Base-by-base conservation (phyloP, 1,140 invertebrate genomes). In the Pantala flavescens region DNA sequence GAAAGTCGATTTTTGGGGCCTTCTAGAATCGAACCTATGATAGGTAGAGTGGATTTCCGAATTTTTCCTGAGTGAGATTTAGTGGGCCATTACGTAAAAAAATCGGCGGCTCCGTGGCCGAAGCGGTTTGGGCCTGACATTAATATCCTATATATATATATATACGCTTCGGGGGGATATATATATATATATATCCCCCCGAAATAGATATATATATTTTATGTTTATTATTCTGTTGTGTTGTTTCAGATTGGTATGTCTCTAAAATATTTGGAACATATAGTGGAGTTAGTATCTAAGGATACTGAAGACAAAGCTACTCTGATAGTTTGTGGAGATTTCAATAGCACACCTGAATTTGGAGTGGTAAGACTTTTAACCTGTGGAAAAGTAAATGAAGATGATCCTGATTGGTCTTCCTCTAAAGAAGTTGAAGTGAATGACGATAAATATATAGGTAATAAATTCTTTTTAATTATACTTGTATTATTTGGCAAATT, bases 331-430 rank as follows among this genome's bases (percentile, higher is more conserved):
- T 92, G 91, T 83, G 94, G 94, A 0, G 94, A 96, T 81, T 94
- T 95, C 77, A 96, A 96, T 78, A 94, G 91, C 82, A 86, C 87
- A 16, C 93, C 93, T n/a, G 88, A 90, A 73, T 91, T 88, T 82
- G 91, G 90, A 0, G 88, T 94, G 76, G 93, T 90, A 83, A 84
- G 90, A 79, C 82, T 95, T 70, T 89, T 91, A 79, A 92, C 88
- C 0, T 84, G 87, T 73, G 89, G 89, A 75, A 78, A 82, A 49
- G 85, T 93, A 24, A 84, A 87, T 70, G 83, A 84, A 73, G 82
- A 88, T 78, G 87, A 87, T 74, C 81, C 84, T 7, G 93, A 95
- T 80, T 95, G 91, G 90, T 16, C 88, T 0, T 84, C 87, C 73
- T 89, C 89, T 74, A 78, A 82, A 49, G n/a, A n/a, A n/a, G 85